Percentiles rank a stretch among this genome's conserved stretches.
phyloP scores from a whole-genome alignment of 2,797 vertebrate species.

The Chlorospingus flavigularis region DNA sequence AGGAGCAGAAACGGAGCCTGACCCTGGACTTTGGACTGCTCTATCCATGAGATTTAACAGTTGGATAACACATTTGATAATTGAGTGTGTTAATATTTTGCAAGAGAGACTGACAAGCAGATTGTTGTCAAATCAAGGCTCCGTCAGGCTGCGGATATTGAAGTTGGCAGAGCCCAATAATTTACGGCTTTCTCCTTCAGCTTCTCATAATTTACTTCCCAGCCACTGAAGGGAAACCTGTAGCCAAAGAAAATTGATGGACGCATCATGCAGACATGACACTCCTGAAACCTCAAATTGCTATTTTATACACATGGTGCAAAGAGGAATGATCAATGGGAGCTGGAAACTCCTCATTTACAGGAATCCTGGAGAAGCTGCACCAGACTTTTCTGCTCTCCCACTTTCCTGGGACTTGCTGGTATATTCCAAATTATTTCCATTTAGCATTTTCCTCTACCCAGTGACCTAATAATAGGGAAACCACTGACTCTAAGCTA shows the following conservation, averaged over 20 bases:
- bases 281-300: conserved; percentile 8
- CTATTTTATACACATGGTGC: conserved; percentile 6
- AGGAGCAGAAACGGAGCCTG: neutral
- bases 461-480: neutral
- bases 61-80: conserved; percentile 36
- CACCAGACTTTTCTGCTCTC: fast-evolving
- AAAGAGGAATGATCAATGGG: conserved; percentile 10
- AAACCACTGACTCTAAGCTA: neutral
- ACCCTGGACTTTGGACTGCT: neutral
- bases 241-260: conserved; percentile 55
- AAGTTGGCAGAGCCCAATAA: conserved; percentile 52
- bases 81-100: conserved; percentile 51
- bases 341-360: neutral
- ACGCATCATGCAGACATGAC: conserved; percentile 31
- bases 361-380: neutral
- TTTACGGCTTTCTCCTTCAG: conserved; percentile 65
- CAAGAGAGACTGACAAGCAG: conserved; percentile 62
- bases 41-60: neutral
- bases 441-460: neutral
- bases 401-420: neutral
- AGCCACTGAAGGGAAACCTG: conserved; percentile 52
- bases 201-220: conserved; percentile 51
- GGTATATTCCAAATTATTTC: neutral
- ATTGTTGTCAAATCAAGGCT: conserved; percentile 60
- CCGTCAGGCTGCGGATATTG: conserved; percentile 36